Base-by-base conservation (phyloP, 2,888 invertebrate genomes). In the Tenthredo distinguenda region DNA sequence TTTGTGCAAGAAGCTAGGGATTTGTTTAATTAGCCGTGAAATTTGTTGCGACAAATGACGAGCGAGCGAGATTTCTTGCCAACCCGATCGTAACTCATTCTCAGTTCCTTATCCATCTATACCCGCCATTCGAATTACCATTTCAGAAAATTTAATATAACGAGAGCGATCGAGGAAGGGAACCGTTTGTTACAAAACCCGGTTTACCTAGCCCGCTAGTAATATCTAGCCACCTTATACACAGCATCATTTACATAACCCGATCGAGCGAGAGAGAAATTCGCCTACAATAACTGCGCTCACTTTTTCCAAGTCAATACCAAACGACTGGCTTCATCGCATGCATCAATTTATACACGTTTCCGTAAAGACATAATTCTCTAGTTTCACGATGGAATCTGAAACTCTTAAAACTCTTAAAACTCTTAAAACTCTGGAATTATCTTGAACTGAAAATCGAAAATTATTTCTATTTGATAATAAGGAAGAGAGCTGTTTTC, bases 181-280 rank as follows among this genome's bases (percentile, higher is more conserved):
- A 77, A 26, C 26, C 26, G 77, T 50, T 77, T 21, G 50, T 77
- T 77, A 21, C 77, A 77, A 50, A 77, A 77, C 77, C 26, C 6
- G 26, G 1, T 47, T 74, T 26, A 26, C 40, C 21, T 4, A 43
- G 21, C 74, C 6, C 26, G 40, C 65, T 15, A 62, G 12, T 62
- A 43, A 65, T 26, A 81, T 26, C n/a, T 37, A 82, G 83, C 84
- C 84, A 76, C 84, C 79, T 86, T 84, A 81, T 74, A 76, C 86
- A 84, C 88, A 87, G 87, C 89, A 89, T 88, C 87, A 91, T 91
- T 91, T 90, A 89, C 90, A 91, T 91, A 91, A 91, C 90, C 86
- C 86, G 88, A 89, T 87, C 87, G 86, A 84, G 86, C 87, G 87
- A 87, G 87, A 85, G 86, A 86, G 85, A 89, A 87, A 89, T 84